phyloP scores from a whole-genome alignment of 2,113 vertebrate species.

The Catharus minimus region DNA sequence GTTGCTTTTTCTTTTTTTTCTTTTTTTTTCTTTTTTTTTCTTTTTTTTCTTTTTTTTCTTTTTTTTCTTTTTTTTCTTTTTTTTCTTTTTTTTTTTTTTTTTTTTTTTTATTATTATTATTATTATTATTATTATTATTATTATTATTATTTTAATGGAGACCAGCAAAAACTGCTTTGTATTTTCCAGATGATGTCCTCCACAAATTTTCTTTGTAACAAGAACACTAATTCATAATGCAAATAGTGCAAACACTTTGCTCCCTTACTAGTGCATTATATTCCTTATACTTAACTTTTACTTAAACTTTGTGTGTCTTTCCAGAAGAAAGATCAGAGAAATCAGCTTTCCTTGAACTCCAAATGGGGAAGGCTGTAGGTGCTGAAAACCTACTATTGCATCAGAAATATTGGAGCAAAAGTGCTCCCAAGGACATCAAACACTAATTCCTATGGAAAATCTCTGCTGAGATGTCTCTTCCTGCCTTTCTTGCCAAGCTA shows the following conservation, averaged over 20 bases:
- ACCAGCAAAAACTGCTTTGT: background rate
- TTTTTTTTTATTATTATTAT: too few relatives aligned
- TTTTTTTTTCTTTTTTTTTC: too few relatives aligned
- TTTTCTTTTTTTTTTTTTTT: too few relatives aligned
- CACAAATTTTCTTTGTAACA: background rate
- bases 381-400: background rate
- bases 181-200: background rate
- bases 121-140: too few relatives aligned
- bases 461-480: background rate
- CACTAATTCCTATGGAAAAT: background rate
- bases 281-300: background rate
- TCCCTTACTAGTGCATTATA: background rate
- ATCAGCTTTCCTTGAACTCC: background rate
- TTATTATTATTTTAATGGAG: background rate
- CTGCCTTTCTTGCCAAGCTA: background rate
- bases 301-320: background rate
- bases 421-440: background rate
- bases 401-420: background rate
- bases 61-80: too few relatives aligned
- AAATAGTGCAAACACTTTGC: background rate
- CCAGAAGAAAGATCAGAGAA: background rate
- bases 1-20: background rate
- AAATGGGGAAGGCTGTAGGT: background rate
- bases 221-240: background rate
- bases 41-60: too few relatives aligned